These are phyloP conservation scores for Holotrichia oblita DNA, from an alignment of 1,140 invertebrate genomes.

Conservation along the genomic window DNA sequence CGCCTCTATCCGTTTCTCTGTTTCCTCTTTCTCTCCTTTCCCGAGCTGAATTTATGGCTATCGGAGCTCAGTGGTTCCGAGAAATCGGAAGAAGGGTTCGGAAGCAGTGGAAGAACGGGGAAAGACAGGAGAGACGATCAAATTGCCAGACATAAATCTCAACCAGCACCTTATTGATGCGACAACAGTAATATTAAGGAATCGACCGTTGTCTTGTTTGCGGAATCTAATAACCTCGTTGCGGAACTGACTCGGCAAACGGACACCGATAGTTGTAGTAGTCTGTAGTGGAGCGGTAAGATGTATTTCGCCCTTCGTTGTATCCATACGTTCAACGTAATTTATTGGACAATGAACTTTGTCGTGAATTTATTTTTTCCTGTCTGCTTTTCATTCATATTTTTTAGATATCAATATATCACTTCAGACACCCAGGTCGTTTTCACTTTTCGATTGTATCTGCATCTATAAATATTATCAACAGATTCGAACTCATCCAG, in stretches of 20 bases:
- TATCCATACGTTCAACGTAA: not conserved
- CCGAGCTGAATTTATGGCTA: not conserved
- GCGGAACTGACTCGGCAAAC: constrained; percentile 11
- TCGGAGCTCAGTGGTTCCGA: not conserved
- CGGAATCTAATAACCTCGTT: constrained; percentile 33
- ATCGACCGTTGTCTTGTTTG: constrained; percentile 28
- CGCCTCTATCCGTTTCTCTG: constrained; percentile 3
- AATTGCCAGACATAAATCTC: constrained; percentile 33
- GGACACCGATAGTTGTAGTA: not conserved
- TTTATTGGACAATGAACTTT: not conserved
- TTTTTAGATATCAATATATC: too few species aligned
- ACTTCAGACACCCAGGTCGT: too few species aligned
- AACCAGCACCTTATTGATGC: constrained; percentile 27
- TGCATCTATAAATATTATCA: too few species aligned
- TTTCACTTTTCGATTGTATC: too few species aligned
- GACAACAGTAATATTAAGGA: constrained; percentile 26
- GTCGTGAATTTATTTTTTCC: too few species aligned
- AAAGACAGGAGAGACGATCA: not conserved
- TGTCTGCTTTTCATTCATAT: too few species aligned
- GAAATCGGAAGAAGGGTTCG: constrained; percentile 7
- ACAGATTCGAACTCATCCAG: too few species aligned
- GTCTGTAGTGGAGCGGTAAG: not conserved
- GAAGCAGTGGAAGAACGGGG: not conserved
- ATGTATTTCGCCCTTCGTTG: constrained; percentile 8
- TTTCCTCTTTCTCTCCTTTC: not conserved